Conservation (phyloP, 2,113 vertebrate genomes). For the Cephalopholis sonnerati region DNA sequence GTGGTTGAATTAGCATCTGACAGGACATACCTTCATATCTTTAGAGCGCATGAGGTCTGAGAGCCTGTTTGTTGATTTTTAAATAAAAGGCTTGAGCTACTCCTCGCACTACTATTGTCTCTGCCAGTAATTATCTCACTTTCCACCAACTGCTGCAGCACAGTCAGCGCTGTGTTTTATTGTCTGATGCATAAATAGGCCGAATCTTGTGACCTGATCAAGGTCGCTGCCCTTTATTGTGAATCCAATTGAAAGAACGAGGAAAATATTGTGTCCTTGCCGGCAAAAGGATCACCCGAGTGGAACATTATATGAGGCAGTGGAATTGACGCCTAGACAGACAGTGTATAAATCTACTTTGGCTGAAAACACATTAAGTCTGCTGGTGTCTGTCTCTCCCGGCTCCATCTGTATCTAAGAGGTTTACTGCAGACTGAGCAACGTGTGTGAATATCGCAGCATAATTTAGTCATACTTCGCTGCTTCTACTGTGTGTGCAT, state of each 20-base stretch:
- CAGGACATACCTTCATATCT: constrained; percentile 53
- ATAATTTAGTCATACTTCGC: constrained; percentile 13
- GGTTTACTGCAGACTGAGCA: constrained; percentile 30
- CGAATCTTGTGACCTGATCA: constrained; percentile 43
- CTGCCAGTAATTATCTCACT: constrained; percentile 61
- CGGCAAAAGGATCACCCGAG: constrained; percentile 41
- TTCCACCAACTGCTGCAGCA: constrained; percentile 45
- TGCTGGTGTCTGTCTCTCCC: constrained; percentile 38
- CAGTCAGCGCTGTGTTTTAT: constrained; percentile 34
- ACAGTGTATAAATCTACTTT: constrained; percentile 63
- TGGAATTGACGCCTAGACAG: constrained; percentile 56
- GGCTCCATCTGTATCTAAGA: constrained; percentile 50
- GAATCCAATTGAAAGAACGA: constrained; percentile 49
- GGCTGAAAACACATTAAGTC: constrained; percentile 60
- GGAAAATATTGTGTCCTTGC: constrained; percentile 59
- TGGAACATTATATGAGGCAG: constrained; percentile 50
- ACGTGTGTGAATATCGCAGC: constrained; percentile 10
- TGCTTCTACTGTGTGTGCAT: not conserved
- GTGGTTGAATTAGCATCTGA: constrained; percentile 66
- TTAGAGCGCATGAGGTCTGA: constrained; percentile 30
- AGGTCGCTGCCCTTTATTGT: constrained; percentile 51
- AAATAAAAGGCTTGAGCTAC: constrained; percentile 46
- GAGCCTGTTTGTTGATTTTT: constrained; percentile 39
- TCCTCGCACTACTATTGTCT: constrained; percentile 37
- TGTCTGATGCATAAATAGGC: constrained; percentile 51